Evolutionary conservation across 2,113 vertebrate species (phyloP).

Genomic region (Gavialis gangeticus): DNA sequence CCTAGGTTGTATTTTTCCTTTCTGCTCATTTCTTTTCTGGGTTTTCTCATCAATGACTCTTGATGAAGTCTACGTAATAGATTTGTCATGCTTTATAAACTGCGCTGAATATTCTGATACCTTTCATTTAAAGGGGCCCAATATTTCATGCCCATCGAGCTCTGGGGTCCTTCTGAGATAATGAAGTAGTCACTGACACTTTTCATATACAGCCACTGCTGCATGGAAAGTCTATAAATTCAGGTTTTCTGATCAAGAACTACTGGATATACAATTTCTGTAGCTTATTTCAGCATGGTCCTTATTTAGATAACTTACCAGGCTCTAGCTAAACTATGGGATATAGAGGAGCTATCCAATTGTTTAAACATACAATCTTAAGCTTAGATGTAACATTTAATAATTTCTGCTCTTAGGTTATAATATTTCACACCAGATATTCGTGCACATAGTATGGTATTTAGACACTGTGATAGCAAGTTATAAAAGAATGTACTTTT

Average conservation of each 20-base stretch:
- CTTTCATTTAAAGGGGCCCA: conserved; percentile 62
- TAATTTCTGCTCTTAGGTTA: not conserved
- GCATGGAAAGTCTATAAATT: conserved; percentile 65
- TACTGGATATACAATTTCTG: conserved; percentile 29
- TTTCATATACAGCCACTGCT: conserved; percentile 4
- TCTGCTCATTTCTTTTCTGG: conserved; percentile 16
- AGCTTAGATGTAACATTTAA: conserved; percentile 39
- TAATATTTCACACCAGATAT: not conserved
- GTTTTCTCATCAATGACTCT: conserved; percentile 44
- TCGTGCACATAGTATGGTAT: not conserved
- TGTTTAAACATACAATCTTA: conserved; percentile 27
- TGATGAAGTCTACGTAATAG: conserved; percentile 63
- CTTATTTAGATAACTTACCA: conserved; percentile 34
- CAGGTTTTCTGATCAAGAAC: conserved; percentile 56
- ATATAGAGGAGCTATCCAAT: conserved; percentile 31
- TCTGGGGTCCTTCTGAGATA: conserved; percentile 62
- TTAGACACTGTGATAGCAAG: not conserved
- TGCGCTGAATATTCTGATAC: conserved; percentile 61
- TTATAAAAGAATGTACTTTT: not conserved
- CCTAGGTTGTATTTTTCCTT: conserved; percentile 35
- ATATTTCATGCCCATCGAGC: conserved; percentile 55
- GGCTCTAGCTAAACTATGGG: not conserved
- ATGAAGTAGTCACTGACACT: conserved; percentile 51
- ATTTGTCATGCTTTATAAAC: conserved; percentile 67
- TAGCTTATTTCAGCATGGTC: conserved; percentile 44